Percentiles rank a stretch among this genome's conserved stretches.
Conservation (phyloP, 2,888 invertebrate species). For the Idaea biselata region DNA sequence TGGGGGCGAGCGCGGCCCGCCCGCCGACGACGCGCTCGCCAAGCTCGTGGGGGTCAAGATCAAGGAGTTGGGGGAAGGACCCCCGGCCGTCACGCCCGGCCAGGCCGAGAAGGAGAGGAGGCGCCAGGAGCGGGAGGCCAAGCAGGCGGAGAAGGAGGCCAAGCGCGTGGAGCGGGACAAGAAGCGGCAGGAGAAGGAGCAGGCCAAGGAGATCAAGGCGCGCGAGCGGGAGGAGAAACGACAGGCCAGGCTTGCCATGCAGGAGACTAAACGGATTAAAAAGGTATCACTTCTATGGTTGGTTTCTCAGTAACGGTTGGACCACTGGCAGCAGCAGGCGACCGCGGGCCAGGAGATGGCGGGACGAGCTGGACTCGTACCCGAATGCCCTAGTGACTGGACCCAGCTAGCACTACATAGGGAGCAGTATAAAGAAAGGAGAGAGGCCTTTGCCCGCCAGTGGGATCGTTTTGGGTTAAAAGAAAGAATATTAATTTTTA, state of each 20-base stretch:
- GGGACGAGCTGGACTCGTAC: too few relatives aligned
- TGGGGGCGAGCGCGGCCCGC: constrained; percentile 20
- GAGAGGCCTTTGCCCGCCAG: too few relatives aligned
- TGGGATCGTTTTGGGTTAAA: too few relatives aligned
- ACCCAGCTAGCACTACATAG: too few relatives aligned
- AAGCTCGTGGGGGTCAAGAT: constrained; percentile 72
- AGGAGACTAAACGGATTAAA: constrained; percentile 67
- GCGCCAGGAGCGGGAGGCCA: constrained; percentile 76
- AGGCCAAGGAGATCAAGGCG: constrained; percentile 69
- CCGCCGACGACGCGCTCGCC: constrained; percentile 59
- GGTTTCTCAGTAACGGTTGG: too few relatives aligned
- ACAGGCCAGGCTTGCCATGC: constrained; percentile 61
- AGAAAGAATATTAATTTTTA: too few relatives aligned
- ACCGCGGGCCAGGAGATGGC: too few relatives aligned
- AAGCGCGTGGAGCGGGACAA: constrained; percentile 68
- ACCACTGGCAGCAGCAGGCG: too few relatives aligned
- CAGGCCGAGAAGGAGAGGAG: constrained; percentile 79
- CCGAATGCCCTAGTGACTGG: too few relatives aligned
- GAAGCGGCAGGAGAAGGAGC: constrained; percentile 74
- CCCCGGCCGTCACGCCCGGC: constrained; percentile 27
- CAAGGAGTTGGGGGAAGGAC: constrained; percentile 37
- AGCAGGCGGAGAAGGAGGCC: constrained; percentile 73
- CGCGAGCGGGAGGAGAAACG: constrained; percentile 73
- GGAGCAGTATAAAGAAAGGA: too few relatives aligned
- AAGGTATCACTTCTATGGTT: constrained; percentile 34